A percentile compares a stretch with the other conserved stretches of the same genome.
These are phyloP conservation scores for Hirudinaria manillensis DNA, from an alignment of 2,888 invertebrate genomes.

Conservation along the genomic window DNA sequence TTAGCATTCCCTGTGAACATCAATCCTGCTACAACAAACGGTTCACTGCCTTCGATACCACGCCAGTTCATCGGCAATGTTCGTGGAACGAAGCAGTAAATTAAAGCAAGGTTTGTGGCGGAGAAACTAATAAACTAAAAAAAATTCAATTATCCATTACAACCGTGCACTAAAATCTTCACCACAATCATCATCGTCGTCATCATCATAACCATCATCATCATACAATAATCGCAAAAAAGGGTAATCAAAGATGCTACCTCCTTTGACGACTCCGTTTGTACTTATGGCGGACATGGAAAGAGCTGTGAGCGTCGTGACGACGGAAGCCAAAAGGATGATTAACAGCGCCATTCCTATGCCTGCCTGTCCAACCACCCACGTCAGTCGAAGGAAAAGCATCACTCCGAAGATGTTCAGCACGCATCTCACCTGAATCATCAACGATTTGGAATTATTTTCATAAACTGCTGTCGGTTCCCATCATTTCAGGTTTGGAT, in stretches of 20 bases:
- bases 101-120: too few species aligned
- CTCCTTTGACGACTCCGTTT: constrained; percentile 96
- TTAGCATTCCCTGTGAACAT: background rate
- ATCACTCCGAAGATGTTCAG: constrained; percentile 99
- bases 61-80: too few species aligned
- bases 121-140: too few species aligned
- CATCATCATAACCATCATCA: background rate
- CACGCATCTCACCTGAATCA: constrained; percentile 76
- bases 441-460: background rate
- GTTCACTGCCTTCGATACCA: too few species aligned
- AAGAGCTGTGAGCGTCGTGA: constrained; percentile 78
- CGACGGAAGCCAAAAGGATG: constrained; percentile 49
- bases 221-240: background rate
- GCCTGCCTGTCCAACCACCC: constrained; percentile 93
- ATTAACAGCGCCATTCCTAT: constrained; percentile 63
- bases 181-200: background rate
- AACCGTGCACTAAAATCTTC: background rate
- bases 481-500: too few species aligned
- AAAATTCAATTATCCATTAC: too few species aligned
- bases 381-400: constrained; percentile 91
- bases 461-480: too few species aligned
- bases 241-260: constrained; percentile 56
- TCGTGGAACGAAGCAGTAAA: too few species aligned
- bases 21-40: too few species aligned
- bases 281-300: constrained; percentile 98